Base-by-base conservation (phyloP, 2,888 invertebrate species). In the Drosophila cracens region DNA sequence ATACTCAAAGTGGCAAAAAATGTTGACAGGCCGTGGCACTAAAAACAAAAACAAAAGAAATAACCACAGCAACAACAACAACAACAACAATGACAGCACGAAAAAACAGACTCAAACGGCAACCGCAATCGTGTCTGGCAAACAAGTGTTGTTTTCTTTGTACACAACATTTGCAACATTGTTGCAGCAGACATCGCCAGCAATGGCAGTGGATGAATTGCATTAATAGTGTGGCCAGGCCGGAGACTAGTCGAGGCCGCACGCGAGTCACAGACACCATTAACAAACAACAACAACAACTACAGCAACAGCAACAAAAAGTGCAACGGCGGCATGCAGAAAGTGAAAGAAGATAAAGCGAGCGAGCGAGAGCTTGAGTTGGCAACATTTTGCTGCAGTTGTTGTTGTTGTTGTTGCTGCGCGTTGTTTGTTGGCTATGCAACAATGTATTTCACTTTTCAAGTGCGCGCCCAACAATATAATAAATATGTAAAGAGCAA, bases 281-380 rank as follows among this genome's bases (percentile, higher is more conserved):
- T 69, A 69, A 69, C 52, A 69, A 58, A 78, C 58, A 59, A 64
- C 43, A 16, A 36, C 62, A 66, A 51, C 68, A 46, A 59, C 61
- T 62, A 64, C 38, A 56, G 49, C 31, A 52, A 16, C 7, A 33
- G 27, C 61, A 76, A 64, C 53, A 64, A 54, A 67, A 79, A 69
- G 57, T 74, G 70, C 58, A 54, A 40, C 31, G 46, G 38, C 66
- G 53, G 68, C 70, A 76, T 71, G 83, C 88, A 80, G 88, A 85
- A 88, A 88, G 84, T 88, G 86, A 85, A 85, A 86, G 86, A 85
- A 79, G 87, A 86, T 88, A 79, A 83, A 74, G 76, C 36, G 57
- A 71, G 76, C 40, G 21, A 43, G 58, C 36, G 67, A 61, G 76
- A 85, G 75, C 81, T 86, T 85, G 79, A 83, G 81, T 77, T 72